These are phyloP conservation scores for Tetraodon nigroviridis DNA, from an alignment of 2,113 vertebrate genomes.

Conservation along the genomic window DNA sequence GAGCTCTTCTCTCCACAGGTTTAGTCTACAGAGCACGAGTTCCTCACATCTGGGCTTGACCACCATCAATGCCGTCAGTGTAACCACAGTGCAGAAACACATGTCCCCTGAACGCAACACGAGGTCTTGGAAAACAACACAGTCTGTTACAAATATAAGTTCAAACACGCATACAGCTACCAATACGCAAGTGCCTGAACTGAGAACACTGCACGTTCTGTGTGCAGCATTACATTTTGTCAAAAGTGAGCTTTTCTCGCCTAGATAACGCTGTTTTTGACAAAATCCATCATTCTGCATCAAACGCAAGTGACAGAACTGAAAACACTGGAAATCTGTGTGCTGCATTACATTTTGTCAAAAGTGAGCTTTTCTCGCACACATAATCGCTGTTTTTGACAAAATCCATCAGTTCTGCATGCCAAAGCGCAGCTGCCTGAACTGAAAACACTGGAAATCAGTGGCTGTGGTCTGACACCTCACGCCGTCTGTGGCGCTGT, in stretches of 20 bases:
- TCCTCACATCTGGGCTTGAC: conserved; percentile 64
- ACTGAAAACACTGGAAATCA: conserved; percentile 15
- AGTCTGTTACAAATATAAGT: conserved; percentile 4
- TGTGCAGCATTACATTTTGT: too few relatives aligned
- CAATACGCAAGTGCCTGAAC: conserved; percentile 15
- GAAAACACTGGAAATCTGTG: too few relatives aligned
- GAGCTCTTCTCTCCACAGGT: conserved; percentile 54
- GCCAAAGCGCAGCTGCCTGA: conserved; percentile 14
- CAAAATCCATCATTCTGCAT: too few relatives aligned
- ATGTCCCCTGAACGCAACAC: conserved; percentile 3
- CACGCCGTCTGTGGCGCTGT: conserved; percentile 49
- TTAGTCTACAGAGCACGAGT: conserved; percentile 58
- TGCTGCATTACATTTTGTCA: too few relatives aligned
- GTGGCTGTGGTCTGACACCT: conserved; percentile 43
- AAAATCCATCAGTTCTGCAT: too few relatives aligned
- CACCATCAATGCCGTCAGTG: conserved; percentile 36
- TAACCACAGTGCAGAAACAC: conserved; percentile 14
- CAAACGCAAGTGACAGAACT: too few relatives aligned
- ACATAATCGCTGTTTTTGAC: too few relatives aligned
- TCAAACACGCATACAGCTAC: not conserved
- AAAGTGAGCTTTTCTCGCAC: too few relatives aligned
- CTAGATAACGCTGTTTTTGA: too few relatives aligned
- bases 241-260: too few relatives aligned
- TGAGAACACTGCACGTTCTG: too few relatives aligned
- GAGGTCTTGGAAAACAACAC: conserved; percentile 8